These are phyloP conservation scores for Cheilosia grossa DNA, from an alignment of 2,888 invertebrate genomes.

Conservation along the genomic window DNA sequence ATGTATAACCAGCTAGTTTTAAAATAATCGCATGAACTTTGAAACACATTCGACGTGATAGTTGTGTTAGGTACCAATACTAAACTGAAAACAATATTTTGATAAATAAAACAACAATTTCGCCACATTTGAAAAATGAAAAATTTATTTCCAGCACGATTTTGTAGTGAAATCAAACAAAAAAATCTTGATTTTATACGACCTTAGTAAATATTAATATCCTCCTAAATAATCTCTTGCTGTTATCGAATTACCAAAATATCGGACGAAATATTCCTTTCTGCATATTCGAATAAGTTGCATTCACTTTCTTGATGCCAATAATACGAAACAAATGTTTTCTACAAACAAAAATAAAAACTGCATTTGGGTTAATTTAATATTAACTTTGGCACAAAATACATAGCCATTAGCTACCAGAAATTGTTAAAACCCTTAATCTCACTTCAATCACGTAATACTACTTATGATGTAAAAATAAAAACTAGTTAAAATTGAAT, in stretches of 20 bases:
- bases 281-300: not conserved
- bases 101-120: not conserved
- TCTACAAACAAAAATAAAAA: constrained; percentile 11
- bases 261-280: not conserved
- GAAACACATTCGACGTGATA: no score
- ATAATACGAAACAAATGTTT: not conserved
- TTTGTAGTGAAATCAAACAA: constrained; percentile 8
- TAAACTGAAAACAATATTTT: no score
- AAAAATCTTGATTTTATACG: constrained; percentile 47
- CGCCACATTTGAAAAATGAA: constrained; percentile 24
- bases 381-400: constrained; percentile 72
- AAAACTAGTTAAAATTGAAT: not conserved
- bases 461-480: constrained; percentile 1
- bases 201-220: constrained; percentile 53
- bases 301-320: not conserved
- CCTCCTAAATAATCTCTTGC: constrained; percentile 42
- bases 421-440: constrained; percentile 24
- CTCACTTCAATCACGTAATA: constrained; percentile 14
- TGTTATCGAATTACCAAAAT: constrained; percentile 41
- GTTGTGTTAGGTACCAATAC: not conserved
- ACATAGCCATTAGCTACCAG: constrained; percentile 40
- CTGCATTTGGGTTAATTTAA: constrained; percentile 54
- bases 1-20: no score
- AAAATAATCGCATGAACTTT: no score
- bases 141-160: constrained; percentile 27